Evolutionary conservation across 2,888 invertebrate species (phyloP), one percentile per base, ranked within the genome.

Genomic region (Polylopha cassiicola): DNA sequence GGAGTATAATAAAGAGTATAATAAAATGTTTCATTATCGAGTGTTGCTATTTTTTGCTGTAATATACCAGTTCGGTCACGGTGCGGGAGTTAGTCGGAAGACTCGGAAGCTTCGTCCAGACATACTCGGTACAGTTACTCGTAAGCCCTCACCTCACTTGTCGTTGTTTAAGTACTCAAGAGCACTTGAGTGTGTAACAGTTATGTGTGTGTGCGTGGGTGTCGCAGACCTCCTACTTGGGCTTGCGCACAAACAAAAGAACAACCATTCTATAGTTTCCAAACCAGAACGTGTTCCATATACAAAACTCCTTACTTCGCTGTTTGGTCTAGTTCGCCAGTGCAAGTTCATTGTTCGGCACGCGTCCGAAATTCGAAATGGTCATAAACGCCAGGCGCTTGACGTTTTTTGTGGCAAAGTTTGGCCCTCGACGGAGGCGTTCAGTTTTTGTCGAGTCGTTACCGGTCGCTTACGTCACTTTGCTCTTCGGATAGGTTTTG

Each of bases 291-390:
- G 65, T 65, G 70, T 71, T 71, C 75, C 57, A 71, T 73, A 73
- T 73, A 71, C 70, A 61, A 70, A 65, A 61, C 51, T 46, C 59
- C 68, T 66, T 60, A 67, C 64, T 64, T 67, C 63, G 66, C 65
- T 81, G 79, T 82, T 81, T 82, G 77, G 81, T 84, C 84, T 85
- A 84, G 81, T 84, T 82, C 72, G 75, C 75, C 77, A 70, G 60
- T 75, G 73, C 78, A 81, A 78, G 84, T 84, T 85, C 84, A 84
- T 85, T 85, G 84, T 85, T 84, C 82, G 67, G 54, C 29, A 38
- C 11, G 38, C 34, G 43, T 27, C 46, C 50, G 28, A 56, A 61
- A 53, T 55, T 57, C 49, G 47, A 59, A 63, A 46, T 54, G 48
- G 81, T 55, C 74, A 58, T 74, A 82, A 79, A 60, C 70, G 79